Percentiles rank a stretch among this genome's conserved stretches.
Conservation (phyloP, 1,140 invertebrate species). For the Microplitis mediator region DNA sequence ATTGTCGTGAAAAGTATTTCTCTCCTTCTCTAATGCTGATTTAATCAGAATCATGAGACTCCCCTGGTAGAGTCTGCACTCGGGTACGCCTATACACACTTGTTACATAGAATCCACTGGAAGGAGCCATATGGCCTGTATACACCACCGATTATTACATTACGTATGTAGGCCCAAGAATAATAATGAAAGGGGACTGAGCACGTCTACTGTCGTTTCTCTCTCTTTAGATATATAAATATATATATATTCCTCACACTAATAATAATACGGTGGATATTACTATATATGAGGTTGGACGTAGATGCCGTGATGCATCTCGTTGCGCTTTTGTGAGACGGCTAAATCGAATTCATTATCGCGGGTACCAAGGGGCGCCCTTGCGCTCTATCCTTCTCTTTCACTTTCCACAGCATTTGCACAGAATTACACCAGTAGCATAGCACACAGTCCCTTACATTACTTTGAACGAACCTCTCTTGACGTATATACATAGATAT, state of each 20-base stretch:
- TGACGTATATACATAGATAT: background rate
- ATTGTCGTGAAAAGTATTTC: constrained; percentile 37
- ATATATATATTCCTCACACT: background rate
- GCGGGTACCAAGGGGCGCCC: constrained; percentile 37
- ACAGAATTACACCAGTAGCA: no score
- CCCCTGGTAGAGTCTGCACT: constrained; percentile 6
- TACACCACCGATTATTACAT: constrained; percentile 61
- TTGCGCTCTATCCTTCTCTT: constrained; percentile 29
- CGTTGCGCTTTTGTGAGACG: constrained; percentile 56
- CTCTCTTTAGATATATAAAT: background rate
- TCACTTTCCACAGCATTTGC: constrained; percentile 12
- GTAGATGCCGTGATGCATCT: constrained; percentile 28
- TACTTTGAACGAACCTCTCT: background rate
- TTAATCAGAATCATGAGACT: constrained; percentile 52
- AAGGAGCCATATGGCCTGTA: constrained; percentile 55
- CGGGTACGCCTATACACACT: constrained; percentile 22
- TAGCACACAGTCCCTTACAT: constrained; percentile 2
- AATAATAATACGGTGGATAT: background rate
- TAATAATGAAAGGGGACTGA: constrained; percentile 48
- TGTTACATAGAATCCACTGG: constrained; percentile 36
- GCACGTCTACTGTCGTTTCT: constrained; percentile 8
- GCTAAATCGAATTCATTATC: constrained; percentile 61
- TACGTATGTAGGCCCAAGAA: constrained; percentile 58
- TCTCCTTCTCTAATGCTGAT: constrained; percentile 54
- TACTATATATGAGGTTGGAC: background rate